Conservation (phyloP, 2,888 invertebrate genomes). For the Nesidiocoris tenuis region DNA sequence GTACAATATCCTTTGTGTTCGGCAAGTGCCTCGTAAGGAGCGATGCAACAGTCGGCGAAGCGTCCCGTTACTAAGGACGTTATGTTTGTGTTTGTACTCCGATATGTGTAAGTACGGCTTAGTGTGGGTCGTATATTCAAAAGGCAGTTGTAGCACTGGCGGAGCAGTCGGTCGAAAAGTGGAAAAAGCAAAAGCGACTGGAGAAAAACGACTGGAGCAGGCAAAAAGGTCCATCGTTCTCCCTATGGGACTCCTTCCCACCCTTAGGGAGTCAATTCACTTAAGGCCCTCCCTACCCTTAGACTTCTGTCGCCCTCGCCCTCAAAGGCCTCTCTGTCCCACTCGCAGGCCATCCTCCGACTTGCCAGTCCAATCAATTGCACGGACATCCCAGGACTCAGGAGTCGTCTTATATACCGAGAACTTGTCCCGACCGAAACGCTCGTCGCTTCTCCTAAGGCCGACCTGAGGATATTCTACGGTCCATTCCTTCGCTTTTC, state of each 20-base stretch:
- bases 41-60: neutral
- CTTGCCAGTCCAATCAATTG: neutral
- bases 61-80: neutral
- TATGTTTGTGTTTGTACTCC: neutral
- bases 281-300: neutral
- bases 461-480: too few relatives aligned
- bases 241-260: neutral
- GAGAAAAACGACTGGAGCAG: neutral
- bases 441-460: neutral
- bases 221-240: neutral
- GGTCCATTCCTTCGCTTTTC: too few relatives aligned
- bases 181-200: neutral
- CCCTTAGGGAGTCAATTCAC: neutral
- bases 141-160: neutral
- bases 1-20: neutral
- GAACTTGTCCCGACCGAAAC: neutral
- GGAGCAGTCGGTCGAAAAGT: neutral
- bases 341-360: neutral
- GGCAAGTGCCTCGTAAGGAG: neutral
- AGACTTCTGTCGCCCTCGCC: neutral
- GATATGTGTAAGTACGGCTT: neutral
- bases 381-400: neutral
- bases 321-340: neutral
- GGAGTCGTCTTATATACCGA: neutral
- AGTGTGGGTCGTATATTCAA: neutral